A percentile compares a stretch with the other conserved stretches of the same genome.
Evolutionary conservation across 2,113 vertebrate species (phyloP).

Genomic region (Herpailurus yagouaroundi): DNA sequence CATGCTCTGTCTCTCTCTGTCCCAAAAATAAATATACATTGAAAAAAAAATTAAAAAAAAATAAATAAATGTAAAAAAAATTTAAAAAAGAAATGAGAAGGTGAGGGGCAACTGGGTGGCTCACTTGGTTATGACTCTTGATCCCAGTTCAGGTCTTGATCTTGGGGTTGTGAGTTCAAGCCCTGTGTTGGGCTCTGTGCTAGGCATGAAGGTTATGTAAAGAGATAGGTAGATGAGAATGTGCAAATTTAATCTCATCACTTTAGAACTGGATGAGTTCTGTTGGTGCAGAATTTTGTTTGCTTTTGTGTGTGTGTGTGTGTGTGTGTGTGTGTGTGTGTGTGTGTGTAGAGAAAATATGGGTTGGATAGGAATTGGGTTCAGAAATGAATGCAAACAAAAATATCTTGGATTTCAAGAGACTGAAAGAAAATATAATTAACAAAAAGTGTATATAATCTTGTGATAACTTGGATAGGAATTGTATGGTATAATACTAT

Average conservation of each 20-base stretch:
- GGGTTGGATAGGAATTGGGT: not conserved
- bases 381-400: slow-evolving; percentile 25
- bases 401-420: not conserved
- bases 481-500: not conserved
- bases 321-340: not conserved
- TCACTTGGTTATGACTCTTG: not conserved
- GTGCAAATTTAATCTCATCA: not conserved
- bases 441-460: not conserved
- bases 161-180: not conserved
- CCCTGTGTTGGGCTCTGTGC: not conserved
- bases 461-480: not conserved
- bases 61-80: too few species aligned
- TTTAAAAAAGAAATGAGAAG: not conserved
- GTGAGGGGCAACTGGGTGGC: not conserved
- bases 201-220: too few species aligned
- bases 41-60: too few species aligned
- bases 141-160: not conserved
- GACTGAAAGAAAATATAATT: not conserved
- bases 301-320: not conserved
- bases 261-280: not conserved
- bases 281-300: slow-evolving; percentile 1
- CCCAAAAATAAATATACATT: too few species aligned
- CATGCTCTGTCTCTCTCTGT: too few species aligned
- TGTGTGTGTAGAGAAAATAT: not conserved
- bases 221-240: not conserved